Percentiles rank a stretch among this genome's conserved stretches.
These are phyloP conservation scores for Brienomyrus brachyistius DNA, from an alignment of 2,113 vertebrate genomes.

Conservation along the genomic window DNA sequence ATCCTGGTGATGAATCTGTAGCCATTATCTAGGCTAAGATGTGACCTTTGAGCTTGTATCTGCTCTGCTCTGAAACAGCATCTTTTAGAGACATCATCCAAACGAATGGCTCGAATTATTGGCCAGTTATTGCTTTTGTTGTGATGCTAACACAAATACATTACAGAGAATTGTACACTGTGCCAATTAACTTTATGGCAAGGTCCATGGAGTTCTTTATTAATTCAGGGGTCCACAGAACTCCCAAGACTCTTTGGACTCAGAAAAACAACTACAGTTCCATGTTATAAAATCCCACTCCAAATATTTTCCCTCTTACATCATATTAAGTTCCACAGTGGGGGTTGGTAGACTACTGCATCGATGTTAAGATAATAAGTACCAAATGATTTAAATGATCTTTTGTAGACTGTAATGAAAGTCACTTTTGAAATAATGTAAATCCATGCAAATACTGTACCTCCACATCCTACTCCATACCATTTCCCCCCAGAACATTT, in stretches of 20 bases:
- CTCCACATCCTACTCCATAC: background rate
- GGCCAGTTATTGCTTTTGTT: background rate
- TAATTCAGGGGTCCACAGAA: background rate
- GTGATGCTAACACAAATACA: background rate
- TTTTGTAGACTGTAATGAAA: background rate
- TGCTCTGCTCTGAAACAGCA: background rate
- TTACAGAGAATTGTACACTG: background rate
- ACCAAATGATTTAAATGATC: background rate
- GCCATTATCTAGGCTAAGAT: background rate
- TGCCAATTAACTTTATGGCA: background rate
- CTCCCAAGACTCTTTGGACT: background rate
- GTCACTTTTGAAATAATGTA: background rate
- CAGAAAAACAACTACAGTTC: background rate
- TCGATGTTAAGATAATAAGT: background rate
- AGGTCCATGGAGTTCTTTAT: background rate
- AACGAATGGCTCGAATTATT: background rate
- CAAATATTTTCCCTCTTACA: constrained; percentile 11
- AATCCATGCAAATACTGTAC: background rate
- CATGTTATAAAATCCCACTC: background rate
- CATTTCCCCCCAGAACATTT: background rate
- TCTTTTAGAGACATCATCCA: background rate
- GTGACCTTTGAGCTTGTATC: background rate
- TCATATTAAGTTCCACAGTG: background rate
- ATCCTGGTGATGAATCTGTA: background rate
- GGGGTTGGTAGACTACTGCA: background rate